Conservation (phyloP, 2,797 vertebrate species). For the Cephalopachus bancanus region DNA sequence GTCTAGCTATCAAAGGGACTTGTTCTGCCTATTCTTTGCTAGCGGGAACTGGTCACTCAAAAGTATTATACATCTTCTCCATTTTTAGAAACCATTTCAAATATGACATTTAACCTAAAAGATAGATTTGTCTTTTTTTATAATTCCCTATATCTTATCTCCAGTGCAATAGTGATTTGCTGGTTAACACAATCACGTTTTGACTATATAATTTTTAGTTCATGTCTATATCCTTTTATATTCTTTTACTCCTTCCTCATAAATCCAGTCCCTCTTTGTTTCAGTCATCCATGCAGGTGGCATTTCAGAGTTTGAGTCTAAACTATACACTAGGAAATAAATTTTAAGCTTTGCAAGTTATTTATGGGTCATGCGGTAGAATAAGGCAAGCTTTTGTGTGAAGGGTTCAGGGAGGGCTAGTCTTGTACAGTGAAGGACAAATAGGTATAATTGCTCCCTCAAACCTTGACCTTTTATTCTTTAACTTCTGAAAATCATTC, state of each 20-base stretch:
- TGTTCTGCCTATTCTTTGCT: background rate
- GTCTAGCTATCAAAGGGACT: constrained; percentile 23
- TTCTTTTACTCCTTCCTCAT: background rate
- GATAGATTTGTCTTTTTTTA: background rate
- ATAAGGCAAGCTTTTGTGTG: background rate
- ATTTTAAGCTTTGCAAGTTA: constrained; percentile 39
- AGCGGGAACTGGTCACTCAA: background rate
- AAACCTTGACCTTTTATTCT: background rate
- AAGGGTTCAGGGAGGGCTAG: background rate
- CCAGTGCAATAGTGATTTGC: background rate
- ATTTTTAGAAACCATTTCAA: constrained; percentile 53
- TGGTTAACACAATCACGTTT: background rate
- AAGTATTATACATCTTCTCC: background rate
- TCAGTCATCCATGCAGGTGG: background rate
- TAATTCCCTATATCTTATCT: background rate
- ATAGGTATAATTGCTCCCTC: background rate
- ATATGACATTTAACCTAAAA: constrained; percentile 25
- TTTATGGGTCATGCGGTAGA: background rate
- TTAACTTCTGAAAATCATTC: constrained; percentile 45
- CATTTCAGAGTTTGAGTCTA: background rate
- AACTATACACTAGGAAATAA: background rate
- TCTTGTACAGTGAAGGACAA: background rate
- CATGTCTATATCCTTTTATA: background rate
- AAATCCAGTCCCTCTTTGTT: background rate
- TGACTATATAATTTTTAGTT: background rate